Base-by-base conservation (phyloP, 2,797 vertebrate species). In the Pitangus sulphuratus region DNA sequence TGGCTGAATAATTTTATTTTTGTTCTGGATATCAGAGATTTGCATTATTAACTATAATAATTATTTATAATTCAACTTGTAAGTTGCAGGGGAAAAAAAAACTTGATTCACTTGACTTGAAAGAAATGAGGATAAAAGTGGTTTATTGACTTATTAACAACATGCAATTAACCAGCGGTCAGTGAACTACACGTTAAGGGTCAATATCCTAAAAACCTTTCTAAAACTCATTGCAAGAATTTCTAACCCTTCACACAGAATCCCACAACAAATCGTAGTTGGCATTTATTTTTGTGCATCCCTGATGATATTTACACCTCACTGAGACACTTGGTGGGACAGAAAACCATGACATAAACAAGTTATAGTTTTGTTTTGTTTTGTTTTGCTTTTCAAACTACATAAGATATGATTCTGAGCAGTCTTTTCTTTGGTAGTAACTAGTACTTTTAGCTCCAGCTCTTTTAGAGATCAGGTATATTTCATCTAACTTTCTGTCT, bases 281-380 rank as follows among this genome's bases (percentile, higher is more conserved):
- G 12, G 9, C 61, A 21, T 15, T 48, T 1, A 0, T 24, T 51
- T 84, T n/a, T 58, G 6, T 37, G 9, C 8, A 28, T n/a, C 5
- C 1, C 13, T 58, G 35, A 20, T 66, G 24, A 51, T 12, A 15
- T 11, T 58, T 42, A 22, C 4, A 40, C 6, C 8, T 8, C 7
- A 14, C 2, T 51, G 40, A 48, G 6, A 15, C 9, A 30, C 37
- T 64, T 0, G 0, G 18, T 53, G n/a, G 12, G 18, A 51, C 8
- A 51, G 28, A 28, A 66, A 64, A 15, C 8, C 15, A n/a, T 16
- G 20, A n/a, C 16, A 53, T 26, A 58, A 35, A 50, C 24, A 45
- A 61, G 8, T 30, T 72, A 42, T 4, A 57, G 33, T 19, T 62
- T 45, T 37, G 9, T 69, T 56, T 62, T 45, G 20, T 44, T 44